Evolutionary conservation across 1,140 invertebrate species (phyloP), one percentile per base, ranked within the genome.

Genomic region (Pseudoatta argentina): DNA sequence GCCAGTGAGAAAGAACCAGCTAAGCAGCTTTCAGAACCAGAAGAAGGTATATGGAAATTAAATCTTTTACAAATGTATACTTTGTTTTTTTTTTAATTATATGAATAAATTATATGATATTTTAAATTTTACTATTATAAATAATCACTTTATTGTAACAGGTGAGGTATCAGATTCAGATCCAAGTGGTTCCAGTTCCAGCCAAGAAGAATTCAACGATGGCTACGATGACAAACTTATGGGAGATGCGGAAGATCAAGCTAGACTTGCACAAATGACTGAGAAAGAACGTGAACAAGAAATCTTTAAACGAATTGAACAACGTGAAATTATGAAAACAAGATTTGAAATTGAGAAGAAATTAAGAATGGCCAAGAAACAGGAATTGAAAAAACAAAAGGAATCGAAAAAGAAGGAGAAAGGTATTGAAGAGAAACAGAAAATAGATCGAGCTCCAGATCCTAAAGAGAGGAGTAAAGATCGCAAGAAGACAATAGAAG

Each of bases 291-390:
- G 99, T 85, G 99, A 99, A 95, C 98, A 99, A 89, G 99, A 99
- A 95, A 98, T 99, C 91, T 99, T 98, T 93, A 99, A 99, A 94
- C 96, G 99, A 76, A 98, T 99, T 71, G 99, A 99, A 94, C 97
- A 98, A 93, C 96, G 99, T 92, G 98, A 99, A 95, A 96, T 98
- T 0, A 97, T 99, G 96, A 98, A 98, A 93, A 99, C 98, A 6
- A 97, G 98, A 93, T 99, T 99, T 97, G 99, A 99, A 94, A 99
- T 99, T 79, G 98, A 99, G 92, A 97, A 99, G 86, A 99, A 99
- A 94, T 94, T 99, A 8, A 96, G 98, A 67, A 96, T 98, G 89
- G 98, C 98, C 0, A 98, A 97, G 77, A 98, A 98, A 86, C 97
- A 97, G 57, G 98, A 98, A 94, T 95, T 97, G 88, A 97, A 97